Conservation (phyloP, 1,140 invertebrate genomes). For the Euschistus heros region DNA sequence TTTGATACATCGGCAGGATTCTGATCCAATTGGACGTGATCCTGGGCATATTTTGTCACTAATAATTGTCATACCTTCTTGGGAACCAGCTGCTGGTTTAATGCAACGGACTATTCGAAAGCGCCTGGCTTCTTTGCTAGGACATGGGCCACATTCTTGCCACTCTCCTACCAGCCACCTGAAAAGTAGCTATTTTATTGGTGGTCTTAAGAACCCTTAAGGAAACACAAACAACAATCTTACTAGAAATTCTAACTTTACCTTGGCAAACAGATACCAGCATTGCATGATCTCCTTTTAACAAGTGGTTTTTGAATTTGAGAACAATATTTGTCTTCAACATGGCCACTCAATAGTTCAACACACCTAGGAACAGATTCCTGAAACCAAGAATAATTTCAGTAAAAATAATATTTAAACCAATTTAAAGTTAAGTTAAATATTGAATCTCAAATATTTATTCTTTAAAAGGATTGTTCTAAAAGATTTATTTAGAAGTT, state of each 20-base stretch:
- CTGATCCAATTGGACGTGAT: neutral
- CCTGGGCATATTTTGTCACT: neutral
- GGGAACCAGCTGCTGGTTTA: neutral
- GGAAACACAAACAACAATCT: neutral
- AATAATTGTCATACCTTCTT: neutral
- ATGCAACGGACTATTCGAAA: conserved; percentile 9
- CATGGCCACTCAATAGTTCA: conserved; percentile 33
- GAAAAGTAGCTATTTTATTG: conserved; percentile 3
- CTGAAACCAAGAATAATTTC: neutral
- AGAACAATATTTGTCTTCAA: conserved; percentile 33
- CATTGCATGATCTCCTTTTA: conserved; percentile 33
- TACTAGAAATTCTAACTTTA: conserved; percentile 10
- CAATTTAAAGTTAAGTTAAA: too few species aligned
- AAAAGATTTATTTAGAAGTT: too few species aligned
- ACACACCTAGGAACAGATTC: conserved; percentile 33
- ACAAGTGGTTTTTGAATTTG: conserved; percentile 30
- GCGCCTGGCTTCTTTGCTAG: conserved; percentile 2
- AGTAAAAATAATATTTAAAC: too few species aligned
- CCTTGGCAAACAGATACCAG: conserved; percentile 33
- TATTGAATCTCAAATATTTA: too few species aligned
- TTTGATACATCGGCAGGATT: neutral
- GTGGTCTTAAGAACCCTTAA: neutral
- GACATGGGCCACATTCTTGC: conserved; percentile 30
- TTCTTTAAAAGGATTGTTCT: too few species aligned
- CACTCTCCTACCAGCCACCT: conserved; percentile 37